Percentiles rank a stretch among this genome's conserved stretches.
Evolutionary conservation across 2,797 vertebrate genomes (phyloP).

Genomic region (Jordanella pulchra): DNA sequence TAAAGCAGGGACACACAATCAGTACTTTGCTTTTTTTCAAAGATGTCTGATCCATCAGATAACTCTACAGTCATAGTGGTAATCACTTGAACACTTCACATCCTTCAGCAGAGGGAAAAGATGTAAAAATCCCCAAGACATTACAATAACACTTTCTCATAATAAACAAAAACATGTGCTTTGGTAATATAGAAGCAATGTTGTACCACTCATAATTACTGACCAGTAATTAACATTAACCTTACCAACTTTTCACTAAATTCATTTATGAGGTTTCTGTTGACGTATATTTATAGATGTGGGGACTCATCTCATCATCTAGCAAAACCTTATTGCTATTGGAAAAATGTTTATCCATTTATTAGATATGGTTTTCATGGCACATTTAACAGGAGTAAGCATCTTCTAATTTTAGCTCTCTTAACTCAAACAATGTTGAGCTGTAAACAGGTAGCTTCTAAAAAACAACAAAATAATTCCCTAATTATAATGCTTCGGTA

Average conservation of each 20-base stretch:
- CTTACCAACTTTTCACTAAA: neutral
- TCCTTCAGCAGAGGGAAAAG: neutral
- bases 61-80: neutral
- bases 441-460: neutral
- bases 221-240: too few species aligned
- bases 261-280: neutral
- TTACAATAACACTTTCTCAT: neutral
- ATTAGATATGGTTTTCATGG: neutral
- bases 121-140: neutral
- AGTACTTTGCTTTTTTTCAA: slow-evolving; percentile 15
- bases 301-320: too few species aligned
- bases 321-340: neutral
- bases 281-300: neutral
- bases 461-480: too few species aligned
- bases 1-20: slow-evolving; percentile 31
- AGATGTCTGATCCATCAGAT: slow-evolving; percentile 14
- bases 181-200: neutral
- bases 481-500: neutral
- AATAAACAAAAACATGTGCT: neutral
- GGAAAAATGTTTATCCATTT: neutral
- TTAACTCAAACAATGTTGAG: neutral
- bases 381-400: neutral
- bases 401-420: neutral
- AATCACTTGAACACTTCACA: neutral
- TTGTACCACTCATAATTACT: neutral